phyloP scores from a whole-genome alignment of 2,888 invertebrate species.

The Caenorhabditis virilis region DNA sequence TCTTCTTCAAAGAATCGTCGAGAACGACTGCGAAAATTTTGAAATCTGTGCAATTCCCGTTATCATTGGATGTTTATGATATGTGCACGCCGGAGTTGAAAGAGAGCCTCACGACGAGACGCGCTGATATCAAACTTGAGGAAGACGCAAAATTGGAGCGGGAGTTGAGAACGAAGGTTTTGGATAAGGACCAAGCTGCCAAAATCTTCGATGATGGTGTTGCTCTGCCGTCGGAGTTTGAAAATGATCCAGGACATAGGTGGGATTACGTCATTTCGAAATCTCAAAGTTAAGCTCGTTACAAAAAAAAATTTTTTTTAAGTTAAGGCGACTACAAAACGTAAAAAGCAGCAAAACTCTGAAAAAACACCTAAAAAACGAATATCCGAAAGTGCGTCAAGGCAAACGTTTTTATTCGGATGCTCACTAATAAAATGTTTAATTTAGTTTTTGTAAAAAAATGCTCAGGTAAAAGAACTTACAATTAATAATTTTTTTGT shows the following conservation, averaged over 20 bases:
- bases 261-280: no score
- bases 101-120: constrained; percentile 81
- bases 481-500: no score
- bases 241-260: constrained; percentile 79
- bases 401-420: no score
- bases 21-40: constrained; percentile 67
- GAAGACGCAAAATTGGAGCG: constrained; percentile 48
- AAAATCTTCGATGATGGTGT: constrained; percentile 46
- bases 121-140: constrained; percentile 81
- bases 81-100: constrained; percentile 84
- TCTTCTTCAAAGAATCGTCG: constrained; percentile 85
- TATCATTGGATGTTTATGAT: constrained; percentile 90
- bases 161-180: constrained; percentile 30
- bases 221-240: constrained; percentile 59
- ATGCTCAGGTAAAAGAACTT: no score
- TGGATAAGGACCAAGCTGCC: constrained; percentile 28
- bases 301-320: no score
- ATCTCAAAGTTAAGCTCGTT: no score
- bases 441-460: no score
- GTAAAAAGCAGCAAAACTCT: no score
- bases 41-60: constrained; percentile 92
- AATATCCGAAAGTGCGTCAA: no score
- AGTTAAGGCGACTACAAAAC: no score
- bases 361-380: no score
- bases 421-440: no score